Conservation (phyloP, 92 coral and sea anemone species). For the Phymanthus crucifer region DNA sequence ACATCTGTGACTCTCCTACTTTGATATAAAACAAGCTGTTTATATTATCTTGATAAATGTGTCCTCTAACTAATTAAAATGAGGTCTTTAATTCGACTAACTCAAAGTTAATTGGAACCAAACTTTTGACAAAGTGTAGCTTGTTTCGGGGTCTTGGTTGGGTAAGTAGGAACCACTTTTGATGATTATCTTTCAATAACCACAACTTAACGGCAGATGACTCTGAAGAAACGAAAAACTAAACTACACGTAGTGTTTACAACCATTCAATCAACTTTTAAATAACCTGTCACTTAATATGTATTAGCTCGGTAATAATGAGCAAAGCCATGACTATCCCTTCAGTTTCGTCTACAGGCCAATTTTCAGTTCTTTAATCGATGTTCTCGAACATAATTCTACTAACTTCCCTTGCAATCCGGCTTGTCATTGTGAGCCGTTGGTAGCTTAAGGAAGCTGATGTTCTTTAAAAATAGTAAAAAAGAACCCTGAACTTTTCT, state of each 20-base stretch:
- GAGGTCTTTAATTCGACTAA: conserved; percentile 6
- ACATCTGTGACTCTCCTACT: conserved; percentile 7
- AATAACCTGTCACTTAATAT: background rate
- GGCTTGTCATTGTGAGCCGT: too few species aligned
- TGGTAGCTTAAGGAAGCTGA: too few species aligned
- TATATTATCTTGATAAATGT: background rate
- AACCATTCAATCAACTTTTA: background rate
- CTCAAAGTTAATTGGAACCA: background rate
- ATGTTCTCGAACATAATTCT: too few species aligned
- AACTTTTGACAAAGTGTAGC: background rate
- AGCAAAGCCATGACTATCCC: too few species aligned
- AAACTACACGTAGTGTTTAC: background rate
- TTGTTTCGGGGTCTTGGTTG: background rate
- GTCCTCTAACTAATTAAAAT: conserved; percentile 3
- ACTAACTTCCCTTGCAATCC: too few species aligned
- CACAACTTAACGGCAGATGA: background rate
- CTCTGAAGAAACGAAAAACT: background rate
- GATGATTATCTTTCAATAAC: background rate
- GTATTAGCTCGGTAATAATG: conserved; percentile 9
- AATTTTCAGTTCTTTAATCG: too few species aligned
- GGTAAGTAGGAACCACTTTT: background rate
- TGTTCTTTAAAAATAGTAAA: too few species aligned
- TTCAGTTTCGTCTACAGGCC: too few species aligned
- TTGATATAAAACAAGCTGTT: background rate
- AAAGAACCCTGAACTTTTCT: too few species aligned